Base-by-base conservation (phyloP, 2,113 vertebrate species). In the Thermophis baileyi region DNA sequence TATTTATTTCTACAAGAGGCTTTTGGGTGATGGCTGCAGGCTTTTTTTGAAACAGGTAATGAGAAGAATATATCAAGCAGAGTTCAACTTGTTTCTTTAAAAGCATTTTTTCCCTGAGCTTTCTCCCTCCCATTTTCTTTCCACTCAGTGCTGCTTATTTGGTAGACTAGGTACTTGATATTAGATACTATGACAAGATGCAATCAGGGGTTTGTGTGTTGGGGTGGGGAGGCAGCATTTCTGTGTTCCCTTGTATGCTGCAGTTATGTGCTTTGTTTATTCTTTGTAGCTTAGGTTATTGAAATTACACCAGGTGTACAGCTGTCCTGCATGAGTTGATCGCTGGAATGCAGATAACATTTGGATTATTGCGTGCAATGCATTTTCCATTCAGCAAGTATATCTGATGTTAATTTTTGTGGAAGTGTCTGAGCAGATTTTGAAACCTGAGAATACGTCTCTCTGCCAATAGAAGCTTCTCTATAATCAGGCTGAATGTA, bases 321-420 rank as follows among this genome's bases (percentile, higher is more conserved):
- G 94, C 94, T 94, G 55, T 94, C 94, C 94, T 95, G 94, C 96
- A 94, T 95, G 94, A 96, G 91, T 95, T 88, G 74, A 94, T 96
- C 93, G 95, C 95, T 96, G 95, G 92, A 95, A 96, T 20, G 0
- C 89, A 94, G 96, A 96, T 97, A 97, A 97, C 95, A 93, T 94
- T 96, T 90, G 96, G 95, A 93, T 97, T 97, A 94, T 96, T 97
- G 94, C 95, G 95, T 95, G 95, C 94, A 93, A 94, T 6, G 0
- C 95, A 93, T 96, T 96, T 96, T 96, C 96, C 86, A 91, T 96
- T 96, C 95, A 95, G 95, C 91, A 91, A 93, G 95, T 94, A 55
- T 97, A 96, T 96, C 95, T 97, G 96, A 96, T 96, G 95, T 95
- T 95, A 93, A 95, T 97, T 97, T 92, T 90, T 96, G 94, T 94